Evolutionary conservation across 2,797 vertebrate species (phyloP), one percentile per base, ranked within the genome.

Genomic region (Thunnus albacares): DNA sequence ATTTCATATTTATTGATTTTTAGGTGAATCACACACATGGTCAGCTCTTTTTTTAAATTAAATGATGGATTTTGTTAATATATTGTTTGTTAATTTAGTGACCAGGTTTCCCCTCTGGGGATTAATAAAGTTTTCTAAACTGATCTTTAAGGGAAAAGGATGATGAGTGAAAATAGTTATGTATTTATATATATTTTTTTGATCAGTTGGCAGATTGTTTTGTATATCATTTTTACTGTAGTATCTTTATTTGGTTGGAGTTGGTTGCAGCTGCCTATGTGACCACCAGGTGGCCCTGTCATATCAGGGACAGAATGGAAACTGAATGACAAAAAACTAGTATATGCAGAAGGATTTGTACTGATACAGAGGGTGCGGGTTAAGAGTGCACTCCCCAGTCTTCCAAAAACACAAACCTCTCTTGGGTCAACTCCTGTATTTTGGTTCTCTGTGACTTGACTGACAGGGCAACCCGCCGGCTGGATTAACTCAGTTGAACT

Each of bases 401-500:
- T 13, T 57, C 62, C 62, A 65, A 47, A 41, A 71, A 82, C 63
- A 63, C 57, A 55, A 22, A 22, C 3, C 71, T 51, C 66, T 33
- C 5, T 60, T 49, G 38, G 68, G 33, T 69, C 60, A 57, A 28
- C 5, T 38, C 65, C 56, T 22, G 41, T 20, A 9, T 77, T 24
- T 51, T 0, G 24, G 4, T 69, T 43, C n/a, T 2, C 47, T 47
- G 47, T 55, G 12, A 38, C 8, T 35, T 61, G 51, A 80, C 63
- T 79, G 84, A 84, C 84, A 69, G 61, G 67, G 17, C 75, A 52
- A 47, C 75, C 55, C 45, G 38, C 58, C 3, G 3, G 65, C 57
- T 28, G 66, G 70, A 79, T 90, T 73, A 82, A 83, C 81, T 90
- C 73, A 57, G 60, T 26, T 89, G 86, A 88, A 90, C 86, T 78